A percentile compares a stretch with the other conserved stretches of the same genome.
phyloP scores from a whole-genome alignment of 2,113 vertebrate species.

The Glareola pratincola region DNA sequence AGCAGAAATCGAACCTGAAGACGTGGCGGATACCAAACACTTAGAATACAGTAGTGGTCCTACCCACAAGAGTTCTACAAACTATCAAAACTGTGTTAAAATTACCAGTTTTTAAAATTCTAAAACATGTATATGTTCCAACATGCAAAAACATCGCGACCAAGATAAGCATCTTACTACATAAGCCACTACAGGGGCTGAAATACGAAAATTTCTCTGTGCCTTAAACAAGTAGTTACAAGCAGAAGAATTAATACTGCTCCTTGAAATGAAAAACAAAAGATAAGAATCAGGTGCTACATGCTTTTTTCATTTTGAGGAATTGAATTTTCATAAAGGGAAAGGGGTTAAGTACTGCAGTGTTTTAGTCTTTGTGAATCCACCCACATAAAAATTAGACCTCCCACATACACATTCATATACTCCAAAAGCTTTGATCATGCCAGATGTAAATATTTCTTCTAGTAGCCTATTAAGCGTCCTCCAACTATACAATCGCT shows the following conservation, averaged over 20 bases:
- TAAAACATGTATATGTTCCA: background rate
- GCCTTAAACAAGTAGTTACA: conserved; percentile 43
- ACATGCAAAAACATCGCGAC: background rate
- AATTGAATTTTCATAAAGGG: conserved; percentile 64
- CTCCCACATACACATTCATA: conserved; percentile 28
- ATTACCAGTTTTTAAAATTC: background rate
- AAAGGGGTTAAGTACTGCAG: conserved; percentile 38
- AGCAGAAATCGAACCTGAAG: background rate
- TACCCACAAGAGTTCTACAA: background rate
- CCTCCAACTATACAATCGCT: conserved; percentile 40
- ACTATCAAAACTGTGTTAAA: background rate
- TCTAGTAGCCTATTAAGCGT: background rate
- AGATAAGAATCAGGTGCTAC: conserved; percentile 58
- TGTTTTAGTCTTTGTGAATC: conserved; percentile 62
- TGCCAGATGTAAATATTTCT: conserved; percentile 52
- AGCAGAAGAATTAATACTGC: conserved; percentile 36
- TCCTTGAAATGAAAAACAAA: conserved; percentile 41
- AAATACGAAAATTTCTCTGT: background rate
- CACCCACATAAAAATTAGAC: conserved; percentile 41
- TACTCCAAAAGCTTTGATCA: conserved; percentile 48
- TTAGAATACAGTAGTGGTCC: background rate
- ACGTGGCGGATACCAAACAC: background rate
- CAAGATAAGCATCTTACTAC: conserved; percentile 4
- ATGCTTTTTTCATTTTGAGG: conserved; percentile 51
- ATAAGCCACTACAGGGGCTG: background rate